phyloP scores from a whole-genome alignment of 2,797 vertebrate genomes.

The Sitta carolinensis region DNA sequence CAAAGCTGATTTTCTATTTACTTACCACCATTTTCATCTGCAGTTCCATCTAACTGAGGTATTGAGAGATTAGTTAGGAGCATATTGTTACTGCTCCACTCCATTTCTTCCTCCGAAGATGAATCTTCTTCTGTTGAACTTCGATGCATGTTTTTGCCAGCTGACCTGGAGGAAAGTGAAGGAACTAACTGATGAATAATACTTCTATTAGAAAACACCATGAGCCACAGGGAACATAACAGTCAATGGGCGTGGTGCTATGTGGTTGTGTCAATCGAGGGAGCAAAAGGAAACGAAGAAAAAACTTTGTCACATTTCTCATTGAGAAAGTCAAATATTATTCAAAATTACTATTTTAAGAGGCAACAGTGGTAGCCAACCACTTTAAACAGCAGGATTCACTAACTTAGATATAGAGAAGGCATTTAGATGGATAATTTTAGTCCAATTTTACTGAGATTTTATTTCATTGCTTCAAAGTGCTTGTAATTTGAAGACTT shows the following conservation, averaged over 20 bases:
- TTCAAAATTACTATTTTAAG: not conserved
- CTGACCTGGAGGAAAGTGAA: constrained; percentile 63
- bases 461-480: not conserved
- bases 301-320: not conserved
- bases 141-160: constrained; percentile 79
- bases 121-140: constrained; percentile 87
- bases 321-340: not conserved
- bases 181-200: not conserved
- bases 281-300: not conserved
- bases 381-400: not conserved
- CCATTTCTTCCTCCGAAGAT: constrained; percentile 94
- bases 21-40: constrained; percentile 96
- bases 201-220: not conserved
- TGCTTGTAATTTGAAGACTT: not conserved
- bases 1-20: constrained; percentile 10
- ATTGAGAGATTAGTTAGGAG: constrained; percentile 89
- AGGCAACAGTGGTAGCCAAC: not conserved
- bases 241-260: not conserved
- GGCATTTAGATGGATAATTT: not conserved
- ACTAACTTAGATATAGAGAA: not conserved
- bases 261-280: not conserved
- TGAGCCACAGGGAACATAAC: not conserved
- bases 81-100: constrained; percentile 87
- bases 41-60: constrained; percentile 95
- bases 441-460: not conserved